Evolutionary conservation across 37 sponge, comb jelly and placozoan genomes (phyloP).

Genomic region (Crambe crambe): DNA sequence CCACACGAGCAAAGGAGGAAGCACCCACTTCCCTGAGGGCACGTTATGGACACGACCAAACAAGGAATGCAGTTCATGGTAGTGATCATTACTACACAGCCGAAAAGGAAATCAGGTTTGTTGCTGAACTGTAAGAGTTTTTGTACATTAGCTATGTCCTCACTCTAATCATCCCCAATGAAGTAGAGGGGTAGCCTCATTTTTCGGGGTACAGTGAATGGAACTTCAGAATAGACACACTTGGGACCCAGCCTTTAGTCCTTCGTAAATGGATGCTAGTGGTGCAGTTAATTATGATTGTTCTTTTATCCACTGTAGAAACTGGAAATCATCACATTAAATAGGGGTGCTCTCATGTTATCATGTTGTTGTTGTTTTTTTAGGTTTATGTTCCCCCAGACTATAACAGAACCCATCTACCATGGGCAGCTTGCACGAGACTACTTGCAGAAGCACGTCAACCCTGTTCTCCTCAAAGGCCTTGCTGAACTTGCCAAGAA

Average conservation of each 20-base stretch:
- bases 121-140: too few species aligned
- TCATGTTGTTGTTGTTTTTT: too few species aligned
- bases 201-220: too few species aligned
- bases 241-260: too few species aligned
- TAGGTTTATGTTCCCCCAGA: constrained; percentile 5
- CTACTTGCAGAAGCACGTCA: constrained; percentile 81
- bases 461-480: constrained; percentile 84
- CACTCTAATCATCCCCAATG: too few species aligned
- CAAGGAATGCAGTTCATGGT: constrained; percentile 93
- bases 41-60: constrained; percentile 84
- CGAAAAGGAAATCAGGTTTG: constrained; percentile 92
- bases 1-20: constrained; percentile 56
- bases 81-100: constrained; percentile 84
- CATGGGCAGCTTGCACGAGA: constrained; percentile 58
- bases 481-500: constrained; percentile 89
- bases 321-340: too few species aligned
- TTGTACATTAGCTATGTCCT: too few species aligned
- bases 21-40: constrained; percentile 80
- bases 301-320: neutral
- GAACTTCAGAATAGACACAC: too few species aligned
- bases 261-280: too few species aligned
- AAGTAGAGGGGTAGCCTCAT: too few species aligned
- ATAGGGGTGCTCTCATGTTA: too few species aligned
- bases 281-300: neutral
- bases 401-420: constrained; percentile 44